These are phyloP conservation scores for Chymomyza fuscimana DNA, from an alignment of 2,888 invertebrate genomes.

Conservation along the genomic window DNA sequence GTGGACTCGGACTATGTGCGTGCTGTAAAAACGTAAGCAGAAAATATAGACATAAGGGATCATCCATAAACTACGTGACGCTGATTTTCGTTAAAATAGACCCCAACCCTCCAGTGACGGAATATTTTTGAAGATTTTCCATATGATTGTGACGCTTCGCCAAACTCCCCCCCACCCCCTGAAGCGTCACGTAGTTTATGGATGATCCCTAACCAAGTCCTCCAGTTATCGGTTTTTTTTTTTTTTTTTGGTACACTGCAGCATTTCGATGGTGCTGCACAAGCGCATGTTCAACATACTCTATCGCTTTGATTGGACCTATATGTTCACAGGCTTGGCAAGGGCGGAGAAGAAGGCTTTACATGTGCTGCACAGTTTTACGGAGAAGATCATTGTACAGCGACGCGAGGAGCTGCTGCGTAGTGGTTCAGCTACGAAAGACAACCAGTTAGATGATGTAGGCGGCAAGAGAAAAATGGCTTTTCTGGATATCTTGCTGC, in stretches of 20 bases:
- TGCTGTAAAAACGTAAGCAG: slow-evolving; percentile 85
- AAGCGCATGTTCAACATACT: slow-evolving; percentile 78
- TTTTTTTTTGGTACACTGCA: slow-evolving; percentile 29
- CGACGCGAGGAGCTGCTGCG: slow-evolving; percentile 77
- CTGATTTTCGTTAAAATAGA: too few species aligned
- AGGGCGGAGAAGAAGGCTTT: slow-evolving; percentile 81
- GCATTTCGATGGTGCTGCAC: slow-evolving; percentile 77
- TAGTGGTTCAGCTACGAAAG: neutral
- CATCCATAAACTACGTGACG: too few species aligned
- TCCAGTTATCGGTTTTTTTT: neutral
- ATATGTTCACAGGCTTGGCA: slow-evolving; percentile 82
- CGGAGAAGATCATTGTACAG: slow-evolving; percentile 82
- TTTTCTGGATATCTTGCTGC: slow-evolving; percentile 85
- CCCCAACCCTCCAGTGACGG: too few species aligned
- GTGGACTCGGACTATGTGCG: slow-evolving; percentile 86
- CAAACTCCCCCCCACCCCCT: too few species aligned
- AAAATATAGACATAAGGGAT: slow-evolving; percentile 5
- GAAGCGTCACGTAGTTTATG: too few species aligned
- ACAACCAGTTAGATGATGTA: slow-evolving; percentile 55
- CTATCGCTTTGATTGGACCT: slow-evolving; percentile 75
- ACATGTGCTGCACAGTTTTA: slow-evolving; percentile 81
- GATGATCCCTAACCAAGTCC: too few species aligned
- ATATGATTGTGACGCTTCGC: too few species aligned
- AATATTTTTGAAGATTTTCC: too few species aligned
- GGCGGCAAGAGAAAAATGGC: slow-evolving; percentile 84